A percentile compares a stretch with the other conserved stretches of the same genome.
phyloP scores from a whole-genome alignment of 2,113 vertebrate species.

The Emydura subglobosa region DNA sequence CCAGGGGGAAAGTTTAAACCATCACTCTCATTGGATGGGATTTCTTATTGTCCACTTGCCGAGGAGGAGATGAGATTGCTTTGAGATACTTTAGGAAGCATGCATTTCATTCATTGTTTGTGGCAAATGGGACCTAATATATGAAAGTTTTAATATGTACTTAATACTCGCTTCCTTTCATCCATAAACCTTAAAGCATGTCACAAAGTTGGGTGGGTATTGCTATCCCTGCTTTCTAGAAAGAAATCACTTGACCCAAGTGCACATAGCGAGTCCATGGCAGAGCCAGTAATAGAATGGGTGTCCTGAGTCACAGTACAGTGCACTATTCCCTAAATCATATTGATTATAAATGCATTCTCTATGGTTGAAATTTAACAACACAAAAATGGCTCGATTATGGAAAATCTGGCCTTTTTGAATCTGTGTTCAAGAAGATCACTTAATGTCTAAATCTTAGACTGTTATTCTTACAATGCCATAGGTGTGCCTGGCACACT shows the following conservation, averaged over 20 bases:
- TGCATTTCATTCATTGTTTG: background rate
- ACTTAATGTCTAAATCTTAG: background rate
- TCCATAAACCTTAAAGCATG: background rate
- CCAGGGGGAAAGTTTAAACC: background rate
- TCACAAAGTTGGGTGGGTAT: background rate
- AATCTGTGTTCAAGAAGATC: background rate
- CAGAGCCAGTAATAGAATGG: background rate
- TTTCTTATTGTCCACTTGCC: background rate
- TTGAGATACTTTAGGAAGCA: background rate
- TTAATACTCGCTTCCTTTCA: background rate
- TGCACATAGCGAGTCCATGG: background rate
- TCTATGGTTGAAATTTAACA: background rate
- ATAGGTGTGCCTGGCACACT: background rate
- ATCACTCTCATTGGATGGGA: background rate
- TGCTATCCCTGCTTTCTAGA: background rate
- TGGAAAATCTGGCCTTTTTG: background rate
- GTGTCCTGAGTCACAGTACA: no score
- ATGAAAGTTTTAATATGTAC: background rate
- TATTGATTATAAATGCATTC: background rate
- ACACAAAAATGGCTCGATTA: background rate
- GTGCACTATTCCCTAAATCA: background rate
- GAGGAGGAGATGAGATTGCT: background rate
- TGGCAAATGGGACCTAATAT: background rate
- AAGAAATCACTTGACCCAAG: background rate
- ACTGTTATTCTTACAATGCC: background rate